Conservation (phyloP, 1,140 invertebrate genomes). For the Formica exsecta region DNA sequence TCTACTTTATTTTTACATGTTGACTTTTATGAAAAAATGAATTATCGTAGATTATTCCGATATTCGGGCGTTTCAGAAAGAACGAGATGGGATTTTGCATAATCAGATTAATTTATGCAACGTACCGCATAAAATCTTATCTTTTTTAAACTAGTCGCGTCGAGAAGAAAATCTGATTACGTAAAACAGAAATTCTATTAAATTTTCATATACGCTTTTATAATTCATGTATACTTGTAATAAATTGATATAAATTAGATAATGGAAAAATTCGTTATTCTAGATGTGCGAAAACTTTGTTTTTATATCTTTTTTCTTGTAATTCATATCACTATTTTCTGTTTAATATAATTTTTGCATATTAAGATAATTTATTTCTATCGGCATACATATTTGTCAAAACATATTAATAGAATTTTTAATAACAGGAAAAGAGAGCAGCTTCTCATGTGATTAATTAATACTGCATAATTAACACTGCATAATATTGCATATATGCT, state of each 20-base stretch:
- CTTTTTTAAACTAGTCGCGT: slow-evolving; percentile 24
- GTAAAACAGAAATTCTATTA: slow-evolving; percentile 18
- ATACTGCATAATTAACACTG: neutral
- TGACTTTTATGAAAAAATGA: slow-evolving; percentile 19
- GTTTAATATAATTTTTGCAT: neutral
- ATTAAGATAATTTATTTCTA: neutral
- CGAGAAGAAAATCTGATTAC: slow-evolving; percentile 21
- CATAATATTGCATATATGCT: neutral
- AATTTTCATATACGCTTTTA: slow-evolving; percentile 14
- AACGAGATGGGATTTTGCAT: slow-evolving; percentile 29
- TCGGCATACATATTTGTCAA: neutral
- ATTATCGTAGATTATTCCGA: slow-evolving; percentile 31
- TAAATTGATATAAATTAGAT: slow-evolving; percentile 16
- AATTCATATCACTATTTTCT: neutral
- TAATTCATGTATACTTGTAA: neutral
- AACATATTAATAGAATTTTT: slow-evolving; percentile 1
- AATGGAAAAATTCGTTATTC: neutral
- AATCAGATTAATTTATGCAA: slow-evolving; percentile 49
- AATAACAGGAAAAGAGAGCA: neutral
- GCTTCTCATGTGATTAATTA: slow-evolving; percentile 20
- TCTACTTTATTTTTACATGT: slow-evolving; percentile 13
- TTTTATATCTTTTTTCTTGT: neutral
- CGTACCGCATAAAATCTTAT: slow-evolving; percentile 21
- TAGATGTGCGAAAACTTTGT: neutral
- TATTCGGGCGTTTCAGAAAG: slow-evolving; percentile 1